phyloP scores from a whole-genome alignment of 2,888 invertebrate genomes.

The Axea sp. region DNA sequence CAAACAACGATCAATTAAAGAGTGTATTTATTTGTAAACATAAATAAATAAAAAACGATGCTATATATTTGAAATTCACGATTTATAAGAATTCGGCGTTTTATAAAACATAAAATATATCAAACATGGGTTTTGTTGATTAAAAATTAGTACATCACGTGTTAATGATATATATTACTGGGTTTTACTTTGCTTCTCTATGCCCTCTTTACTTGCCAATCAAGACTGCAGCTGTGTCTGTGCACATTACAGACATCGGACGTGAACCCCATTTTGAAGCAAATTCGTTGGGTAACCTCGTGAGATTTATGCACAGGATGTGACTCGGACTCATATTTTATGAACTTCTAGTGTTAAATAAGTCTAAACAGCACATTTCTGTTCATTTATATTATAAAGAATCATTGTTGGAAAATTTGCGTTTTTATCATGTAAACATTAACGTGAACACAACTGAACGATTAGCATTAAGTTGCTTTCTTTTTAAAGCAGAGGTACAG shows the following conservation, averaged over 20 bases:
- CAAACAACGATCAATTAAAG: no score
- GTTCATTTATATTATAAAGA: constrained; percentile 25
- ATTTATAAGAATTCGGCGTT: no score
- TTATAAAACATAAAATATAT: no score
- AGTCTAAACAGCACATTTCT: constrained; percentile 49
- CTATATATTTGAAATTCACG: no score
- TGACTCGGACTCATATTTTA: constrained; percentile 75
- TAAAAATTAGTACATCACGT: no score
- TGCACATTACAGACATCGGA: constrained; percentile 47
- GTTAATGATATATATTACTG: no score
- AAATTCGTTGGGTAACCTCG: constrained; percentile 63
- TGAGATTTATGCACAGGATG: constrained; percentile 78
- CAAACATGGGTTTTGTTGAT: no score
- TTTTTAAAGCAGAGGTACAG: background rate
- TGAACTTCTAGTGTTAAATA: constrained; percentile 71
- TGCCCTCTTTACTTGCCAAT: constrained; percentile 51
- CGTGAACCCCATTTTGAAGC: constrained; percentile 57
- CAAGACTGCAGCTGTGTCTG: constrained; percentile 50
- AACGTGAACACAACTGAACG: constrained; percentile 5
- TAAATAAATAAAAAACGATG: no score
- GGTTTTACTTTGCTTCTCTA: no score
- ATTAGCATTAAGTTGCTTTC: constrained; percentile 14
- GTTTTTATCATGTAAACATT: constrained; percentile 23
- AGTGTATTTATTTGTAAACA: no score
- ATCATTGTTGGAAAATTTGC: constrained; percentile 3